A percentile compares a stretch with the other conserved stretches of the same genome.
These are phyloP conservation scores for Arothron firmamentum DNA, from an alignment of 2,113 vertebrate species.

Conservation along the genomic window DNA sequence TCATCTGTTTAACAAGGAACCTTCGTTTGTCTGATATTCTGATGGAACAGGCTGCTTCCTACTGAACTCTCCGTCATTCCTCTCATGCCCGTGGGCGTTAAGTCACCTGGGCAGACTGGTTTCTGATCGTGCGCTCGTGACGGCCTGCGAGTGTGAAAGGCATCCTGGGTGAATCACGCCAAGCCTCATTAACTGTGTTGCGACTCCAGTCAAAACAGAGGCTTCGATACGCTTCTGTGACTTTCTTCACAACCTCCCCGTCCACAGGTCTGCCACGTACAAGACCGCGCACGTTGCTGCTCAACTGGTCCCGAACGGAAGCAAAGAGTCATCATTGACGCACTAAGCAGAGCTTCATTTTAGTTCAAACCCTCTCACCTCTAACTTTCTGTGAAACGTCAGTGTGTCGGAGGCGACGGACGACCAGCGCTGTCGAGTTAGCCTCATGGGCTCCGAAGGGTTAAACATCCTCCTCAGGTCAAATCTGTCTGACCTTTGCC, in stretches of 20 bases:
- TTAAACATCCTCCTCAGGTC: constrained; percentile 2
- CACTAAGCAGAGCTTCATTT: too few relatives aligned
- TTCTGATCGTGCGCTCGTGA: constrained; percentile 28
- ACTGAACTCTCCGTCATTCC: constrained; percentile 33
- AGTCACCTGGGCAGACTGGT: constrained; percentile 70
- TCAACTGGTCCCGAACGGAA: constrained; percentile 11
- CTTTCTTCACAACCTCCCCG: constrained; percentile 9
- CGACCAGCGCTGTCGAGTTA: constrained; percentile 9
- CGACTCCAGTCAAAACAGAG: constrained; percentile 16
- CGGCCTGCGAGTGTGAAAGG: constrained; percentile 24
- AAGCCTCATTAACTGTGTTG: constrained; percentile 28
- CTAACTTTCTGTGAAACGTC: constrained; percentile 1
- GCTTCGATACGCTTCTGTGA: not conserved
- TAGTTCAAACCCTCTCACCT: constrained; percentile 44
- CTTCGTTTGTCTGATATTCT: not conserved
- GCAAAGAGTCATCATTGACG: not conserved
- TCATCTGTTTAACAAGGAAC: not conserved
- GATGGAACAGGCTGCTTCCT: not conserved
- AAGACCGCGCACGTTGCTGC: constrained; percentile 36
- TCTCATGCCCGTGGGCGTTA: constrained; percentile 26
- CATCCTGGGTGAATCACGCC: constrained; percentile 33
- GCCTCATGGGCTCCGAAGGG: constrained; percentile 3
- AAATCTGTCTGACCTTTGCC: constrained; percentile 39
- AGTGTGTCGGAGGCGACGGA: constrained; percentile 3
- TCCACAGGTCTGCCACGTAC: constrained; percentile 1